phyloP scores from a whole-genome alignment of 1,140 invertebrate genomes.

The Micrasema longulum region DNA sequence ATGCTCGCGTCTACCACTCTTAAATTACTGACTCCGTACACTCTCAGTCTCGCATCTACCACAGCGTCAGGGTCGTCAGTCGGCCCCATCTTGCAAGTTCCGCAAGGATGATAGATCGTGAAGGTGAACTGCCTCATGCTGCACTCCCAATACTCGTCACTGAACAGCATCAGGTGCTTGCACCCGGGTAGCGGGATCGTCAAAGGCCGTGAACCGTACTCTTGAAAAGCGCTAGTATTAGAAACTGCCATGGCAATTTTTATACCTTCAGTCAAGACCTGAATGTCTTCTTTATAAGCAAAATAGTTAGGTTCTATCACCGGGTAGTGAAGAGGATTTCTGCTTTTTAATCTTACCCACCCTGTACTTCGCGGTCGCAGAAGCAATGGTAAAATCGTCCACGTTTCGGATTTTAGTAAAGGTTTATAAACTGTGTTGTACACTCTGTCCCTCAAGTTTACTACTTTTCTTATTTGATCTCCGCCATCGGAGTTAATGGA shows the following conservation, averaged over 20 bases:
- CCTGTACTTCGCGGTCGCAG: conserved; percentile 87
- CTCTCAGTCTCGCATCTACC: conserved; percentile 81
- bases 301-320: conserved; percentile 94
- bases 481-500: conserved; percentile 85
- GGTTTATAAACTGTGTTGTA: conserved; percentile 90
- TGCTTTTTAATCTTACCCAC: conserved; percentile 80
- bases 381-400: conserved; percentile 84
- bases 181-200: conserved; percentile 86
- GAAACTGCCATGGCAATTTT: conserved; percentile 84
- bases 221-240: conserved; percentile 82
- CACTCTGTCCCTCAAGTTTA: conserved; percentile 81
- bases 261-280: conserved; percentile 83
- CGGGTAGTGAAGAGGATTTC: conserved; percentile 84
- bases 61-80: conserved; percentile 80
- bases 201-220: conserved; percentile 82
- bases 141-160: conserved; percentile 90
- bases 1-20: conserved; percentile 83
- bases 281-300: conserved; percentile 81
- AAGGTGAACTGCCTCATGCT: conserved; percentile 84
- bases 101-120: conserved; percentile 87
- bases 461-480: conserved; percentile 79
- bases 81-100: conserved; percentile 91
- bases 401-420: conserved; percentile 80
- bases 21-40: conserved; percentile 79
- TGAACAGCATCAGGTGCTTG: conserved; percentile 75